Evolutionary conservation across 2,113 vertebrate genomes (phyloP).

Genomic region (Xenotilapia flavipinnis): DNA sequence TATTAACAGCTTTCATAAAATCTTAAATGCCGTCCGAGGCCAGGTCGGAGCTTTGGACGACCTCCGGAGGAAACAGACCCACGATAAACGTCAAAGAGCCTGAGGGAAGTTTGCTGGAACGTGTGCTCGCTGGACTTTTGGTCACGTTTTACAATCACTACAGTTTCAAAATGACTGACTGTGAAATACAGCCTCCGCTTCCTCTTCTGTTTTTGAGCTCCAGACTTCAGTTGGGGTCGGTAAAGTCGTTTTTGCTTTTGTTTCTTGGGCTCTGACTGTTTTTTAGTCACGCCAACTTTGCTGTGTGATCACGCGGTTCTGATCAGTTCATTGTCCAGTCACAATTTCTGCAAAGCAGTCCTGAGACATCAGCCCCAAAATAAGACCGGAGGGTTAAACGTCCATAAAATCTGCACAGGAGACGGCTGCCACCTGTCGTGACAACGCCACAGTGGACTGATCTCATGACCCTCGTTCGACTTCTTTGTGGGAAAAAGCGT

Average conservation of each 20-base stretch:
- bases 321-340: fast-evolving
- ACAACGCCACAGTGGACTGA: neutral
- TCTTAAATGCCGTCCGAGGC: fast-evolving
- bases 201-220: neutral
- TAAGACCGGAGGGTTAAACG: fast-evolving
- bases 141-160: fast-evolving
- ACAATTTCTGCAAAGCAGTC: neutral
- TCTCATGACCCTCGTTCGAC: fast-evolving
- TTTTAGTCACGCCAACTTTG: neutral
- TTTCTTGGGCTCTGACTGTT: fast-evolving
- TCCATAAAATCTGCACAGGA: neutral
- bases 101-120: neutral
- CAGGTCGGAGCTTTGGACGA: neutral
- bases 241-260: fast-evolving
- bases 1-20: neutral
- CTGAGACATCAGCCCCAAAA: neutral
- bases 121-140: neutral
- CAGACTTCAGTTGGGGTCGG: fast-evolving
- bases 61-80: neutral
- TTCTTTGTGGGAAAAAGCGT: fast-evolving
- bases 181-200: neutral
- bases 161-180: neutral
- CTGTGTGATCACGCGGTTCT: fast-evolving
- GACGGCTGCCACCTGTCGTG: neutral
- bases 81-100: neutral